phyloP scores from a whole-genome alignment of 1,140 invertebrate genomes.

The Solen grandis region DNA sequence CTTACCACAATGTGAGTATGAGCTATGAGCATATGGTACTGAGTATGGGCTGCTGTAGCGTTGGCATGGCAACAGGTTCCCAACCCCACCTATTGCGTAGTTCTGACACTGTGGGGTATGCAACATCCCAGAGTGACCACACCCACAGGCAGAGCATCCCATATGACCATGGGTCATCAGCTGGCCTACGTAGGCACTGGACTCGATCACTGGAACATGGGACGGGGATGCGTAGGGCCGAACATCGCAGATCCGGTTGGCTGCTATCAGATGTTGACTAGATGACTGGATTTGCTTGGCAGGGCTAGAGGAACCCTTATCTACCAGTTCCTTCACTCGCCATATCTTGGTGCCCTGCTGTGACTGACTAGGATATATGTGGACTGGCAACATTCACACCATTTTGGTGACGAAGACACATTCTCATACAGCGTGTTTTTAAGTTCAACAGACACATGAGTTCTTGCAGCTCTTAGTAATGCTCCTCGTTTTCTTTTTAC shows the following conservation, averaged over 20 bases:
- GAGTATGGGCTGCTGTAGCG: slow-evolving; percentile 62
- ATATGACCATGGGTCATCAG: slow-evolving; percentile 51
- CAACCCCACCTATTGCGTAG: slow-evolving; percentile 62
- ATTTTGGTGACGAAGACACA: slow-evolving; percentile 28
- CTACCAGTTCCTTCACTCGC: slow-evolving; percentile 36
- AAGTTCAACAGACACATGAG: slow-evolving; percentile 43
- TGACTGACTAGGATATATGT: slow-evolving; percentile 45
- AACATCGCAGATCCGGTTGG: slow-evolving; percentile 39
- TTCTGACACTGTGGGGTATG: slow-evolving; percentile 64
- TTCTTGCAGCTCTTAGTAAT: slow-evolving; percentile 40
- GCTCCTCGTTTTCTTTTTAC: slow-evolving; percentile 39
- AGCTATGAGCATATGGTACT: slow-evolving; percentile 59
- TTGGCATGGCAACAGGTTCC: slow-evolving; percentile 60
- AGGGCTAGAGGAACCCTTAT: slow-evolving; percentile 59
- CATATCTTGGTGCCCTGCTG: slow-evolving; percentile 27
- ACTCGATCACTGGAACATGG: slow-evolving; percentile 39
- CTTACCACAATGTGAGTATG: slow-evolving; percentile 59
- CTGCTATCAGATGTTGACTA: slow-evolving; percentile 53
- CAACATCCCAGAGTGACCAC: slow-evolving; percentile 53
- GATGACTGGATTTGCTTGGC: slow-evolving; percentile 47
- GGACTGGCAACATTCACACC: slow-evolving; percentile 48
- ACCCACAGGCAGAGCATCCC: slow-evolving; percentile 47
- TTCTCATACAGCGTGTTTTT: slow-evolving; percentile 36
- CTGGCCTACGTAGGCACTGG: slow-evolving; percentile 40
- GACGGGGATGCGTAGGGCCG: slow-evolving; percentile 43